Base-by-base conservation (phyloP, 2,888 invertebrate genomes). In the Tricholauxania praeusta region DNA sequence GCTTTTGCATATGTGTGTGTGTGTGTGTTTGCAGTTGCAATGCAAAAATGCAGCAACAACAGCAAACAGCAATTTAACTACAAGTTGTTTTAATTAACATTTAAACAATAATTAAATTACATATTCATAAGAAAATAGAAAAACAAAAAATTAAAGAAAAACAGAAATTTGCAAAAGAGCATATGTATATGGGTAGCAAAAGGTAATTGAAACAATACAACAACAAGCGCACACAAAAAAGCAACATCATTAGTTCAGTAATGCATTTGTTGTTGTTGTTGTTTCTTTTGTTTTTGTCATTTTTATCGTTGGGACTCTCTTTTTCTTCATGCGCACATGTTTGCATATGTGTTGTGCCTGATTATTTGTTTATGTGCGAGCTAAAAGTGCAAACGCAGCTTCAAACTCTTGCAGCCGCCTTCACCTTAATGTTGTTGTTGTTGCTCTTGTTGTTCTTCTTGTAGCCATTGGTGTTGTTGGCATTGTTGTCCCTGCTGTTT, bases 71-170 rank as follows among this genome's bases (percentile, higher is more conserved):
- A 55, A 47, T 53, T 75, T 75, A 65, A 78, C 79, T 75, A 74
- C 82, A 81, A 81, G 79, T 81, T 83, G 84, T 80, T 83, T 85
- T 85, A 84, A 84, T 84, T 84, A 84, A 84, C 84, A 84, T 84
- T 84, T 83, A 84, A 84, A 84, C 83, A 82, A 83, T 84, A 84
- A 84, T 84, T 84, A 83, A 84, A 84, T 84, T 84, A 28, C 28
- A 28, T 28, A 84, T 84, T 83, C 84, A 83, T 82, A 83, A 80
- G 80, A 60, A 66, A 69, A 73, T 71, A 69, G 60, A 52, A 59
- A 19, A n/a, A n/a, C n/a, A n/a, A 22, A 57, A 52, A 19, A 14
- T 14, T 55, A 14, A 55, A 7, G 55, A 55, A 17, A 14, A 22
- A 19, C 57, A 57, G 7, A 19, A 39, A 10, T 39, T 39, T 5